phyloP scores from a whole-genome alignment of 2,797 vertebrate species.

The Loris lydekkerianus region DNA sequence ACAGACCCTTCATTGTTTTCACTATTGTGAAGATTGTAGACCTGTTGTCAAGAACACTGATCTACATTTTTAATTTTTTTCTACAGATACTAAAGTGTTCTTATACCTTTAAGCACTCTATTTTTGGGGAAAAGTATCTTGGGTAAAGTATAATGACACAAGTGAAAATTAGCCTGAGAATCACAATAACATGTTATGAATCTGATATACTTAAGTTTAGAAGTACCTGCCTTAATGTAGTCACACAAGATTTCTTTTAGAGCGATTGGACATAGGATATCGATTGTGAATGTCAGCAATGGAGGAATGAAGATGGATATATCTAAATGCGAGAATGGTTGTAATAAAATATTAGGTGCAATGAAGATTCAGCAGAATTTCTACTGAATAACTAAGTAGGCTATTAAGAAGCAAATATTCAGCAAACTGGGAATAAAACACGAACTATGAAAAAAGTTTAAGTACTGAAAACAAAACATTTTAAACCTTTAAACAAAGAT shows the following conservation, averaged over 20 bases:
- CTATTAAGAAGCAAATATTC: conserved; percentile 73
- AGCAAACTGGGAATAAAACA: conserved; percentile 33
- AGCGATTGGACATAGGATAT: conserved; percentile 47
- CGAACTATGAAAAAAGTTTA: conserved; percentile 30
- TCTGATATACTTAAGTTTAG: conserved; percentile 61
- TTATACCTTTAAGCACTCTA: neutral
- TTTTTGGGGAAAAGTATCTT: conserved; percentile 11
- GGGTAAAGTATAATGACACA: neutral
- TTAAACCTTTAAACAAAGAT: conserved; percentile 43
- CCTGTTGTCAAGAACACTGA: neutral
- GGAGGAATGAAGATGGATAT: conserved; percentile 65
- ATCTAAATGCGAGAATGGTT: conserved; percentile 65
- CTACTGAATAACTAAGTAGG: conserved; percentile 67
- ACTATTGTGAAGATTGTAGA: neutral
- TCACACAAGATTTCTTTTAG: conserved; percentile 55
- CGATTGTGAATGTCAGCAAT: conserved; percentile 65
- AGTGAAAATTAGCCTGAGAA: conserved; percentile 72
- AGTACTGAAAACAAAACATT: conserved; percentile 43
- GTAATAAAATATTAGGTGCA: conserved; percentile 64
- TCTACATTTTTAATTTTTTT: neutral
- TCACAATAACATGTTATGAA: conserved; percentile 64
- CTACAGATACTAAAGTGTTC: neutral
- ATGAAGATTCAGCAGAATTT: conserved; percentile 79
- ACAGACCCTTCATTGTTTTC: neutral
- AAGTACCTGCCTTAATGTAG: conserved; percentile 50